A percentile compares a stretch with the other conserved stretches of the same genome.
These are phyloP conservation scores for Mastacembelus armatus DNA, from an alignment of 2,797 vertebrate genomes.

Conservation along the genomic window DNA sequence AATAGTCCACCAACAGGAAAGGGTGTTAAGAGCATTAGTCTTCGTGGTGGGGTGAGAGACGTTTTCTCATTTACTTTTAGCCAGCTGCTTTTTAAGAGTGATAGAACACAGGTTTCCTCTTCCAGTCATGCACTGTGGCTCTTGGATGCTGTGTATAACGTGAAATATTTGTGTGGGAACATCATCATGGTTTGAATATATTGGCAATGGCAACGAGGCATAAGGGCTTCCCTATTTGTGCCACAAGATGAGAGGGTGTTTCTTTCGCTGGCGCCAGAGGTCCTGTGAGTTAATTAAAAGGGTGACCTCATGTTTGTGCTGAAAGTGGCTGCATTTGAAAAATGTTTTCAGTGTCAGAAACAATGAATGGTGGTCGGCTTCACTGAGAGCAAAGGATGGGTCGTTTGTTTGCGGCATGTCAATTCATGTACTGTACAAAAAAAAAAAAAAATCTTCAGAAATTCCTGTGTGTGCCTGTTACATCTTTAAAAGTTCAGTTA, in stretches of 20 bases:
- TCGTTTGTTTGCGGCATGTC: constrained; percentile 25
- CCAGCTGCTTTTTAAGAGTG: constrained; percentile 73
- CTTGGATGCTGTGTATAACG: constrained; percentile 78
- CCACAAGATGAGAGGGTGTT: constrained; percentile 80
- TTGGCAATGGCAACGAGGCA: constrained; percentile 80
- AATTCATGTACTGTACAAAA: constrained; percentile 18
- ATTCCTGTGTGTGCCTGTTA: not conserved
- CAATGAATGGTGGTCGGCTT: constrained; percentile 54
- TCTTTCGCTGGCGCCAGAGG: constrained; percentile 75
- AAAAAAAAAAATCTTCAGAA: not conserved
- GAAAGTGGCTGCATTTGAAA: constrained; percentile 68
- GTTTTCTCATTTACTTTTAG: constrained; percentile 68
- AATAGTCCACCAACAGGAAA: constrained; percentile 65
- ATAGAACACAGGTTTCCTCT: constrained; percentile 84
- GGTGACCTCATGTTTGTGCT: constrained; percentile 58
- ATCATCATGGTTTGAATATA: constrained; percentile 77
- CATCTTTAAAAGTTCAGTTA: constrained; percentile 8
- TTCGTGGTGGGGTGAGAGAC: constrained; percentile 59
- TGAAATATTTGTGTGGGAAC: constrained; percentile 85
- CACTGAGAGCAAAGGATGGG: constrained; percentile 49
- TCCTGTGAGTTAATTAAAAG: constrained; percentile 72
- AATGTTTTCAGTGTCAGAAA: constrained; percentile 55
- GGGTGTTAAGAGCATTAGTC: constrained; percentile 67
- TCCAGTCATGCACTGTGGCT: constrained; percentile 78
- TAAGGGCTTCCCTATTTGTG: constrained; percentile 84